Conservation (phyloP, 2,888 invertebrate genomes). For the Aspidiotus destructor region DNA sequence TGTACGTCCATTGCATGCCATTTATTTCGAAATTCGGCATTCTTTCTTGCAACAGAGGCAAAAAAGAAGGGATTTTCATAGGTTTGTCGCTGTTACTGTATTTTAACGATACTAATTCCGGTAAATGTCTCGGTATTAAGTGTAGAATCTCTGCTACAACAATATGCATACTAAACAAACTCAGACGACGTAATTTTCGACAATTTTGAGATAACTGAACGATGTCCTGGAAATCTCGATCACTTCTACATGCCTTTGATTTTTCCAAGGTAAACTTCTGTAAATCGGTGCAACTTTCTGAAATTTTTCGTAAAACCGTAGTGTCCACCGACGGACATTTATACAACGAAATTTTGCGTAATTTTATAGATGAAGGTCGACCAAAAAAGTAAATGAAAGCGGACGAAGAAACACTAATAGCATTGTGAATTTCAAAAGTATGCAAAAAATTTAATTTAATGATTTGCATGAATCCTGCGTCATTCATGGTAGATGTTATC, state of each 20-base stretch:
- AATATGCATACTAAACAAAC: conserved; percentile 18
- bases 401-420: neutral
- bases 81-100: conserved; percentile 21
- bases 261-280: conserved; percentile 26
- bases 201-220: conserved; percentile 15
- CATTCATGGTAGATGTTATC: conserved; percentile 11
- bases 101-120: conserved; percentile 7
- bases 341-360: conserved; percentile 14
- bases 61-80: conserved; percentile 24
- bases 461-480: conserved; percentile 5
- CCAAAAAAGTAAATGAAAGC: conserved; percentile 14
- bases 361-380: conserved; percentile 8
- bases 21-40: conserved; percentile 24
- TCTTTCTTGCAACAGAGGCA: conserved; percentile 10
- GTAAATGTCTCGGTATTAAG: conserved; percentile 11
- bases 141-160: conserved; percentile 18
- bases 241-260: conserved; percentile 9
- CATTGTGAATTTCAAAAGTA: conserved; percentile 15
- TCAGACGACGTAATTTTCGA: conserved; percentile 10
- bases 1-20: conserved; percentile 25
- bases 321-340: conserved; percentile 12
- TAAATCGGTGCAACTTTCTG: conserved; percentile 2
- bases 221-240: conserved; percentile 14
- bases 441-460: conserved; percentile 11
- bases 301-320: conserved; percentile 13